phyloP scores from a whole-genome alignment of 1,140 invertebrate species.

The Papilio glaucus region DNA sequence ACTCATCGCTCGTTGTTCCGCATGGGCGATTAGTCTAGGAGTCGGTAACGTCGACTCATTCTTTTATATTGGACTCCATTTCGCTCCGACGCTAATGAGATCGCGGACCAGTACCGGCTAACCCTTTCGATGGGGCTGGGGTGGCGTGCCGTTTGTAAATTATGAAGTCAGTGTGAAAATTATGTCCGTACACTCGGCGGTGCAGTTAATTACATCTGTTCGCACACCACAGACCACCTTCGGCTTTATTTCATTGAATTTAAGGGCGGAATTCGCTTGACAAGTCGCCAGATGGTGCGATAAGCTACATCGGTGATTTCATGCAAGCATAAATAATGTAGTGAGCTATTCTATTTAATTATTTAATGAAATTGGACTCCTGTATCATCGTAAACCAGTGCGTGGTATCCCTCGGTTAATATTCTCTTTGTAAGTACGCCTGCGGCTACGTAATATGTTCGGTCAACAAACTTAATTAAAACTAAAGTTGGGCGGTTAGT shows the following conservation, averaged over 20 bases:
- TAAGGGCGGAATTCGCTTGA: constrained; percentile 34
- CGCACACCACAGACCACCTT: constrained; percentile 23
- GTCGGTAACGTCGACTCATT: constrained; percentile 53
- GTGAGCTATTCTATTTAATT: constrained; percentile 38
- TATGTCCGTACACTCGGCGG: constrained; percentile 48
- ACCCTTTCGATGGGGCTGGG: constrained; percentile 40
- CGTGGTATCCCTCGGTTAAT: constrained; percentile 22
- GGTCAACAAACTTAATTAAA: constrained; percentile 21
- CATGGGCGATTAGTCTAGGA: constrained; percentile 1
- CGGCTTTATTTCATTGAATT: constrained; percentile 20
- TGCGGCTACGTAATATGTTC: constrained; percentile 27
- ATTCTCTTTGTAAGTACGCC: constrained; percentile 19
- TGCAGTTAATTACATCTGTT: constrained; percentile 50
- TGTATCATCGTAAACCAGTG: constrained; percentile 31
- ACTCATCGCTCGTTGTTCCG: neutral
- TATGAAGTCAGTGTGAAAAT: constrained; percentile 56
- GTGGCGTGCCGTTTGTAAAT: constrained; percentile 46
- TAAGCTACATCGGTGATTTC: constrained; percentile 40
- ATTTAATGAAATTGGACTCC: constrained; percentile 35
- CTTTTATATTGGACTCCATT: constrained; percentile 75
- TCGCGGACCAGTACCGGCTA: constrained; percentile 50
- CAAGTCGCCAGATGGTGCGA: constrained; percentile 26
- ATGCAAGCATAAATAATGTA: constrained; percentile 41
- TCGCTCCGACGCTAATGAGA: constrained; percentile 64
- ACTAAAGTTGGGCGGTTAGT: constrained; percentile 7